Percentiles rank a stretch among this genome's conserved stretches.
Conservation (phyloP, 1,140 invertebrate species). For the Tetragonula clypearis region DNA sequence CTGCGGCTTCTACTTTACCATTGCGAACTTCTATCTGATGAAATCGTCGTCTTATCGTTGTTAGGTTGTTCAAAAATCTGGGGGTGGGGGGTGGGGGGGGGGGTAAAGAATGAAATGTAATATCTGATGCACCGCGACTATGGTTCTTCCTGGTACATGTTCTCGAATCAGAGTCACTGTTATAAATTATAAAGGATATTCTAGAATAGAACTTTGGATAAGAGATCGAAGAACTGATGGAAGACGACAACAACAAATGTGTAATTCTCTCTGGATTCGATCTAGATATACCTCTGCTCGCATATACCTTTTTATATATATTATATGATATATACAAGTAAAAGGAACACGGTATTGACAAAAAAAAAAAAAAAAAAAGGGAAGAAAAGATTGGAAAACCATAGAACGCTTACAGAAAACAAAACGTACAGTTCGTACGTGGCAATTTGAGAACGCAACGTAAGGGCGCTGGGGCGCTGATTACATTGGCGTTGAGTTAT, state of each 20-base stretch:
- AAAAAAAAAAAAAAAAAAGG: not conserved
- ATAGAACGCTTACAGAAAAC: conserved; percentile 17
- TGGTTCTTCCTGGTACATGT: conserved; percentile 11
- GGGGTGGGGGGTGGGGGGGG: no score
- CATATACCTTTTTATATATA: conserved; percentile 54
- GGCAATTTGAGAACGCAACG: conserved; percentile 6
- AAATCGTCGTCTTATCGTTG: conserved; percentile 19
- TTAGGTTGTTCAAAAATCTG: not conserved
- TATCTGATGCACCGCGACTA: not conserved
- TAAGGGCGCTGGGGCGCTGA: not conserved
- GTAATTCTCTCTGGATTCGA: conserved; percentile 41
- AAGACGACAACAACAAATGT: conserved; percentile 12
- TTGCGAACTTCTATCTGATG: conserved; percentile 8
- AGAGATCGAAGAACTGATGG: conserved; percentile 23
- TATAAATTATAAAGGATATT: not conserved
- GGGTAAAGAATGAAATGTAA: not conserved
- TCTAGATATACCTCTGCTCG: conserved; percentile 47
- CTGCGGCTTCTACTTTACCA: conserved; percentile 9
- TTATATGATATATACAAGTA: conserved; percentile 48
- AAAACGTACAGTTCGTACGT: not conserved
- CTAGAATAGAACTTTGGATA: conserved; percentile 1
- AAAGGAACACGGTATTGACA: conserved; percentile 22
- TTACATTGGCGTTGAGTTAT: conserved; percentile 17
- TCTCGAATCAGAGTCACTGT: not conserved
- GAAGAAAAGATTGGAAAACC: not conserved